Evolutionary conservation across 2,888 invertebrate species (phyloP).

Genomic region (Nephrocerus scutellatus): DNA sequence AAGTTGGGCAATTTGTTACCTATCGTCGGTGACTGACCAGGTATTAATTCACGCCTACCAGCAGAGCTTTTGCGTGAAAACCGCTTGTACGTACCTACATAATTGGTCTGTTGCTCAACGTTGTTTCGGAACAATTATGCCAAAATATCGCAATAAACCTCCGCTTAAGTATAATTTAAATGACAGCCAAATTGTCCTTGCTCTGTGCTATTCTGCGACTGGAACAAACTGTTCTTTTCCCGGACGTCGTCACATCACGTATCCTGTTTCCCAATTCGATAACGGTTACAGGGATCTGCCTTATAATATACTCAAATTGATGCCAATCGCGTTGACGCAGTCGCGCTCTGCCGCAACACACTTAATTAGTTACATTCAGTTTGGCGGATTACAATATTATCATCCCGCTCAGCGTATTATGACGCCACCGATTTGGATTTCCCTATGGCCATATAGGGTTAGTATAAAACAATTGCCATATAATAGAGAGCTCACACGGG

Average conservation of each 20-base stretch:
- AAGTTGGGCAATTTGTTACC: constrained; percentile 22
- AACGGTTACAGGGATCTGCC: constrained; percentile 25
- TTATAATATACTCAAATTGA: constrained; percentile 24
- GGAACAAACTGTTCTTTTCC: constrained; percentile 25
- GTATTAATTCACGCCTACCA: constrained; percentile 26
- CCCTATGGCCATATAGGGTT: constrained; percentile 24
- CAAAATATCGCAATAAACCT: constrained; percentile 31
- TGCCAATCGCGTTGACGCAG: constrained; percentile 30
- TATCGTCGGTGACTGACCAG: constrained; percentile 21
- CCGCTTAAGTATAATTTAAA: constrained; percentile 30
- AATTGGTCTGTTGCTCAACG: constrained; percentile 24
- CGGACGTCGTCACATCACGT: constrained; percentile 21
- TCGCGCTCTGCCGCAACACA: constrained; percentile 27
- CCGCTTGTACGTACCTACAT: constrained; percentile 24
- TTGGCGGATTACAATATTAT: constrained; percentile 23
- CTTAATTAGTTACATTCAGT: constrained; percentile 24
- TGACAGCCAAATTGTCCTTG: constrained; percentile 33
- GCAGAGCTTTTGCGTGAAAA: constrained; percentile 24
- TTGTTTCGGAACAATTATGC: constrained; percentile 32
- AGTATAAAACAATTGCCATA: constrained; percentile 22
- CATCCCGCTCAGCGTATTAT: constrained; percentile 26
- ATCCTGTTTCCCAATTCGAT: constrained; percentile 21
- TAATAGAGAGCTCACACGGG: too few species aligned
- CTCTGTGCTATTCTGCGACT: constrained; percentile 26
- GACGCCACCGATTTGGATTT: constrained; percentile 26